Conservation (phyloP, 2,797 vertebrate genomes). For the Typhlichthys subterraneus region DNA sequence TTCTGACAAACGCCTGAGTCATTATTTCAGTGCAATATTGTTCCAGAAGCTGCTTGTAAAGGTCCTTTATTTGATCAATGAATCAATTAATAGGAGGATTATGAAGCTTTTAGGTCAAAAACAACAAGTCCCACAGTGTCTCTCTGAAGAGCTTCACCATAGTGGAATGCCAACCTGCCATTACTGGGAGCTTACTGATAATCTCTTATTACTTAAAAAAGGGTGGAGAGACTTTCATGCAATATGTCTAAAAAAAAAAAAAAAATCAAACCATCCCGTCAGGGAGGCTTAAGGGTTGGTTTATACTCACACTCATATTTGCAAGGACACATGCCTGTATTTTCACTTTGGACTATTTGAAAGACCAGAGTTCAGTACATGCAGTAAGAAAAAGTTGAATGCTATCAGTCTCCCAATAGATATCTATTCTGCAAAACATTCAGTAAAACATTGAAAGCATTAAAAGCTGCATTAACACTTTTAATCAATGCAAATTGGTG, state of each 20-base stretch:
- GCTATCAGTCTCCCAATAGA: too few species aligned
- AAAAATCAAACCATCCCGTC: slow-evolving; percentile 76
- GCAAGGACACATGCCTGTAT: slow-evolving; percentile 74
- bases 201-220: slow-evolving; percentile 82
- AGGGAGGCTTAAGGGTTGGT: slow-evolving; percentile 70
- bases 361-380: slow-evolving; percentile 51
- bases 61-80: slow-evolving; percentile 38
- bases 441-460: slow-evolving; percentile 44
- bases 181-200: slow-evolving; percentile 75
- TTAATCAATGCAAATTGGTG: slow-evolving; percentile 41
- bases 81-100: slow-evolving; percentile 57
- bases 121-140: slow-evolving; percentile 52
- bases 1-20: not conserved
- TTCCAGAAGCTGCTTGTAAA: slow-evolving; percentile 5
- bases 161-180: slow-evolving; percentile 65
- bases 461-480: slow-evolving; percentile 23
- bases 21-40: not conserved
- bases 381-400: too few species aligned
- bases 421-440: too few species aligned
- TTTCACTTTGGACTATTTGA: slow-evolving; percentile 50
- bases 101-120: slow-evolving; percentile 52
- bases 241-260: slow-evolving; percentile 44
- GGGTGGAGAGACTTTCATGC: slow-evolving; percentile 76
- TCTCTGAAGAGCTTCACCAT: slow-evolving; percentile 31
- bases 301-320: slow-evolving; percentile 66